Base-by-base conservation (phyloP, 2,797 vertebrate genomes). In the Epinephelus coioides region DNA sequence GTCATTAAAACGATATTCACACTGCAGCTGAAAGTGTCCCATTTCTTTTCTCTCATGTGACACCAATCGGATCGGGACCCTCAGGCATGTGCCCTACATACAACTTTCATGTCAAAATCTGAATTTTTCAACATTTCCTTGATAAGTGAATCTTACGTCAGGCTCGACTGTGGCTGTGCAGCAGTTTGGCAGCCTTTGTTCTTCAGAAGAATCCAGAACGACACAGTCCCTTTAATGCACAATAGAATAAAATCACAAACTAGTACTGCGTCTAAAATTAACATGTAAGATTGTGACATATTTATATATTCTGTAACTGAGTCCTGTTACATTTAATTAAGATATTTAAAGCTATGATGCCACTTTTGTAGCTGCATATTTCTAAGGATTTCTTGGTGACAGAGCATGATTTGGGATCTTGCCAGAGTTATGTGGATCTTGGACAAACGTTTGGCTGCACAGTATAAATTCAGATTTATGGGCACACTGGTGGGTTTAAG, bases 81-180 rank as follows among this genome's bases (percentile, higher is more conserved):
- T 71, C 66, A 38, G 84, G 83, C 80, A 0, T 59, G 11, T 80
- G 88, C 34, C 86, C 90, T 84, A 89, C 91, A 88, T 92, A 57
- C 75, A 78, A 71, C 66, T 25, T 83, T 86, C 7, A 85, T 79
- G 68, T 79, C 68, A 65, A 74, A 81, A 66, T 83, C 49, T 57
- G 44, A 56, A 67, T 74, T 60, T 82, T 79, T 78, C 57, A 81
- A 34, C 43, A 0, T 51, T 73, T 27, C 23, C 30, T 43, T 78
- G 38, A 43, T 49, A 44, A 19, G 19, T 5, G 5, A 70, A 2
- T 72, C 30, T 71, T 10, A 13, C 50, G 2, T 76, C 79, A 73
- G 69, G 10, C 44, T 5, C 49, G 17, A 21, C 17, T 30, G 46
- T 0, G 62, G 51, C 54, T 43, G 51, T 57, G 77, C 69, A 47